A percentile compares a stretch with the other conserved stretches of the same genome.
Evolutionary conservation across 2,797 vertebrate genomes (phyloP).

Genomic region (Liparis tanakae): DNA sequence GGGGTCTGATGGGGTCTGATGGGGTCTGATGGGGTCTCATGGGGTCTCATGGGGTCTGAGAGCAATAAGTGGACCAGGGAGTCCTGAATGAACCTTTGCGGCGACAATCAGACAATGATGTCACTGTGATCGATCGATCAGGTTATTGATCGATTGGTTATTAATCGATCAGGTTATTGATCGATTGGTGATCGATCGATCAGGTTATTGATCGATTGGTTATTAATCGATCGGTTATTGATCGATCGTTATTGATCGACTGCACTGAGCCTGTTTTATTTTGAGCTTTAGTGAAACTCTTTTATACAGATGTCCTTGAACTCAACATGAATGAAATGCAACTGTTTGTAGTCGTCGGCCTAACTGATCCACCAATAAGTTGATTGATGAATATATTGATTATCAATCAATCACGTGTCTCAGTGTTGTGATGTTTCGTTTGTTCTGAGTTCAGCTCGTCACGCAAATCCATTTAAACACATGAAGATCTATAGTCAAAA

Average conservation of each 20-base stretch:
- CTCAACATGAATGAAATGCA: conserved; percentile 16
- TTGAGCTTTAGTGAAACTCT: conserved; percentile 20
- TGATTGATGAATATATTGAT: conserved; percentile 2
- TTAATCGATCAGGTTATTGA: conserved; percentile 24
- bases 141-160: conserved; percentile 22
- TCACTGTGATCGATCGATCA: conserved; percentile 12
- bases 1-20: conserved; percentile 2
- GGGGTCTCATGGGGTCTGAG: too few species aligned
- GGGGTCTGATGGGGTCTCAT: background rate
- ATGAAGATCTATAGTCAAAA: background rate
- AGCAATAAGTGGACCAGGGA: too few species aligned
- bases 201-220: conserved; percentile 23
- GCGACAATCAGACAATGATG: conserved; percentile 67
- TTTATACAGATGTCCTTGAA: conserved; percentile 31
- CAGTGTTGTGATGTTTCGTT: conserved; percentile 3
- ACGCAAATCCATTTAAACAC: conserved; percentile 15
- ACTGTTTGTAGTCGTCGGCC: background rate
- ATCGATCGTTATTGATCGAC: conserved; percentile 28
- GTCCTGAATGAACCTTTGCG: too few species aligned
- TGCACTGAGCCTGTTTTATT: conserved; percentile 29
- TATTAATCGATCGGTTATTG: conserved; percentile 29
- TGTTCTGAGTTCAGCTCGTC: conserved; percentile 2
- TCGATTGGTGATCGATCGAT: conserved; percentile 27
- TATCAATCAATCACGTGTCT: background rate
- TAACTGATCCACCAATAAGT: background rate